A percentile compares a stretch with the other conserved stretches of the same genome.
phyloP scores from a whole-genome alignment of 2,797 vertebrate genomes.

The Sebastes paucispinis region DNA sequence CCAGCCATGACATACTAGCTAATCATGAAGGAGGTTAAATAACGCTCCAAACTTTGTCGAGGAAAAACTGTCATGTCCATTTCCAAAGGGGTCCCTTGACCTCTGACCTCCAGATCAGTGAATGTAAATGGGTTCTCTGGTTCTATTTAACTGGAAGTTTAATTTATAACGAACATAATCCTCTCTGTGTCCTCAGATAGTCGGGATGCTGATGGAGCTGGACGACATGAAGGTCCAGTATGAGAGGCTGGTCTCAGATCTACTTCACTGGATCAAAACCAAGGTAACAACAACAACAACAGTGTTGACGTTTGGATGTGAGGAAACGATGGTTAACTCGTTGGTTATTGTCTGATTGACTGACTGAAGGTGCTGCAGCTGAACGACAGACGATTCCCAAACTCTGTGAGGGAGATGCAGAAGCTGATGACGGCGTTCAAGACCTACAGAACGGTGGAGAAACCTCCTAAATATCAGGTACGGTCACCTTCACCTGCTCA shows the following conservation, averaged over 20 bases:
- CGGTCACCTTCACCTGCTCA: not conserved
- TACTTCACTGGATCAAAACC: constrained; percentile 87
- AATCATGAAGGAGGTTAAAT: too few species aligned
- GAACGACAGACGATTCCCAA: constrained; percentile 85
- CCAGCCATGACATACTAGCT: too few species aligned
- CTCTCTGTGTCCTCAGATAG: constrained; percentile 75
- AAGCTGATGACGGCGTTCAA: constrained; percentile 85
- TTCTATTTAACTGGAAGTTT: not conserved
- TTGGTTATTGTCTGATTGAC: not conserved
- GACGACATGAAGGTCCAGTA: constrained; percentile 85
- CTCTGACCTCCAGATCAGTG: too few species aligned
- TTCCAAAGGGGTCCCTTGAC: too few species aligned
- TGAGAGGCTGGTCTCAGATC: constrained; percentile 83
- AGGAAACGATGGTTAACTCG: not conserved
- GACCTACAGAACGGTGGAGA: constrained; percentile 87
- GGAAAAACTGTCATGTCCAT: too few species aligned
- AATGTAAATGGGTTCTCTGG: too few species aligned
- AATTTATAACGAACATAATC: too few species aligned
- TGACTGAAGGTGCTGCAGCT: constrained; percentile 76
- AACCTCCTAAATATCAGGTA: constrained; percentile 87
- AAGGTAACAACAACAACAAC: constrained; percentile 58
- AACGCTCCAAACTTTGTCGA: too few species aligned
- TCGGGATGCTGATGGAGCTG: constrained; percentile 86
- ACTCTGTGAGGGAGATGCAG: constrained; percentile 85
- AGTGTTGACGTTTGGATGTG: not conserved